Evolutionary conservation across 2,888 invertebrate species (phyloP), one percentile per base, ranked within the genome.

Genomic region (Allophyes oxyacanthae): DNA sequence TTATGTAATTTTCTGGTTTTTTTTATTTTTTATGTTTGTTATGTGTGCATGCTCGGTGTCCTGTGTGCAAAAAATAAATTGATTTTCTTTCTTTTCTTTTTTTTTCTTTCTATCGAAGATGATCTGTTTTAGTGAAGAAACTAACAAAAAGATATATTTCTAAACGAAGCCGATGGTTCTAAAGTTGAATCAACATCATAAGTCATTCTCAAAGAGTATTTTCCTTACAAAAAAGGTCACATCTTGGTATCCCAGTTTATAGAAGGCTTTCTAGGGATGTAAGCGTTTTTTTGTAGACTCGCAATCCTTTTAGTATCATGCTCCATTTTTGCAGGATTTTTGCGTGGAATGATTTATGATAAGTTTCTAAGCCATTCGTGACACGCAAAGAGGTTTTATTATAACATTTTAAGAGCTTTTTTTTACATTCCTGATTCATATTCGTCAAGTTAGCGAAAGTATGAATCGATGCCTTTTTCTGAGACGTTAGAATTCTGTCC

Each of bases 291-390:
- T 15, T 65, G 46, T 13, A n/a, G 26, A 38, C 6, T 14, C 15
- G 14, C 51, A 58, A 59, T 54, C 51, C 65, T 64, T 71, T 72
- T 61, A 65, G 45, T 30, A 26, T 30, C 30, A 41, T 36, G 37
- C 11, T 33, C 30, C 44, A 51, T 50, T 72, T 60, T 65, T 11
- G 33, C 34, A 53, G 38, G 25, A 58, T 58, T 53, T 57, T 52
- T 54, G 36, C 42, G 30, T 36, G 30, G 28, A 57, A 75, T 75
- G 68, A 75, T 72, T 75, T 58, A 73, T 43, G 58, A 50, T 51
- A 34, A 46, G 43, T 45, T 52, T 33, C 30, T 51, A 41, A 63
- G 49, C 49, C 48, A 58, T 76, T 68, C 45, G 43, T 25, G 46
- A 20, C 57, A 48, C 28, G 40, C 14, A 68, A 53, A 68, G 51